Evolutionary conservation across 1,140 invertebrate species (phyloP).

Genomic region (Pachypsylla venusta): DNA sequence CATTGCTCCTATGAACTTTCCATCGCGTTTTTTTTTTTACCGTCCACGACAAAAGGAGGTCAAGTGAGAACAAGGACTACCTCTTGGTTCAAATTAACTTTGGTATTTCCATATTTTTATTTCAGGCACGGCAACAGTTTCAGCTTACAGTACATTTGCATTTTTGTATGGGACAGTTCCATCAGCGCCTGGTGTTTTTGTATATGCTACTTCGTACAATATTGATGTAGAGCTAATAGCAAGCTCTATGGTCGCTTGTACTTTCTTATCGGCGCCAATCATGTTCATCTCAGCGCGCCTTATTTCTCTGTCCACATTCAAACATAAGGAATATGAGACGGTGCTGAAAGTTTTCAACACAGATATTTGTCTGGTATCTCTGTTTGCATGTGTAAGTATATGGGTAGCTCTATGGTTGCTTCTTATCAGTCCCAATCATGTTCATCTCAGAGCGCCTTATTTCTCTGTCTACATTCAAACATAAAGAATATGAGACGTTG

Average conservation of each 20-base stretch:
- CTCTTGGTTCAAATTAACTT: no score
- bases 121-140: conserved; percentile 41
- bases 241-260: conserved; percentile 81
- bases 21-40: no score
- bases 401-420: no score
- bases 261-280: conserved; percentile 80
- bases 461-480: conserved; percentile 45
- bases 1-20: no score
- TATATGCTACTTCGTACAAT: conserved; percentile 79
- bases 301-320: conserved; percentile 53
- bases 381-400: conserved; percentile 7
- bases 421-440: conserved; percentile 85
- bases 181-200: conserved; percentile 84
- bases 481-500: neutral
- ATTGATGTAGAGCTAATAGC: conserved; percentile 78
- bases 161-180: conserved; percentile 95
- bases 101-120: no score
- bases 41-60: no score
- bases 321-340: conserved; percentile 20
- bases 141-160: conserved; percentile 74
- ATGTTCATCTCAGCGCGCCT: conserved; percentile 93
- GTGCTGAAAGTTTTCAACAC: neutral
- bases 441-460: conserved; percentile 90
- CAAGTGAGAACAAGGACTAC: no score
- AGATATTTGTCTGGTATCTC: neutral